Percentiles rank a stretch among this genome's conserved stretches.
These are phyloP conservation scores for Lepidotrigona ventralis DNA, from an alignment of 1,140 invertebrate genomes.

Conservation along the genomic window DNA sequence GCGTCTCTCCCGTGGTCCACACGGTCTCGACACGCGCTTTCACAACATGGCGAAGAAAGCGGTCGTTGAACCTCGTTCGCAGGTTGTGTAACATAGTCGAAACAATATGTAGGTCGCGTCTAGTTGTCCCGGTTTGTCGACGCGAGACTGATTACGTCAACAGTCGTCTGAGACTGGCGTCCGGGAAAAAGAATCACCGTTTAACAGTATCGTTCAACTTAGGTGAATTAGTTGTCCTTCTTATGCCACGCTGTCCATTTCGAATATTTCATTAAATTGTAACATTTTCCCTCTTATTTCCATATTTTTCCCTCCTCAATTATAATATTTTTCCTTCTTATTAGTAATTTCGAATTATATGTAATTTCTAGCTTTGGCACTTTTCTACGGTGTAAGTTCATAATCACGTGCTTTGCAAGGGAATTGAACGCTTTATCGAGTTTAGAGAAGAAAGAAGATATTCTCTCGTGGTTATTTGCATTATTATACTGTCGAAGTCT, in stretches of 20 bases:
- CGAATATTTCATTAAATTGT: not conserved
- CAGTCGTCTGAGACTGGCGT: not conserved
- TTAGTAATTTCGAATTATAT: too few species aligned
- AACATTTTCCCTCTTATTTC: not conserved
- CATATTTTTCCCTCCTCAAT: not conserved
- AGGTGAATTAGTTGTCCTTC: not conserved
- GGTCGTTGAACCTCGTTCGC: slow-evolving; percentile 56
- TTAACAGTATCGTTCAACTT: not conserved
- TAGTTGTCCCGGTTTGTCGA: slow-evolving; percentile 53
- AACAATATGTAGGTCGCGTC: slow-evolving; percentile 70
- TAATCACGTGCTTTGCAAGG: too few species aligned
- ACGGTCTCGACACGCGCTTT: slow-evolving; percentile 66
- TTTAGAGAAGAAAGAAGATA: not conserved
- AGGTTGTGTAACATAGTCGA: slow-evolving; percentile 64
- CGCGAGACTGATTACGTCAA: slow-evolving; percentile 59
- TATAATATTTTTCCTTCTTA: too few species aligned
- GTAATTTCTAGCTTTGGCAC: not conserved
- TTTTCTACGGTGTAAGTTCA: not conserved
- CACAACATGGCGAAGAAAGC: slow-evolving; percentile 59
- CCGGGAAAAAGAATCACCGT: slow-evolving; percentile 4
- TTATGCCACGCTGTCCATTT: not conserved
- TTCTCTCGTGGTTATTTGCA: not conserved
- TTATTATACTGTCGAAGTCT: not conserved
- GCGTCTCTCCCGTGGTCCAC: slow-evolving; percentile 41
- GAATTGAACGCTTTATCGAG: not conserved